Base-by-base conservation (phyloP, 2,113 vertebrate species). In the Meles meles region DNA sequence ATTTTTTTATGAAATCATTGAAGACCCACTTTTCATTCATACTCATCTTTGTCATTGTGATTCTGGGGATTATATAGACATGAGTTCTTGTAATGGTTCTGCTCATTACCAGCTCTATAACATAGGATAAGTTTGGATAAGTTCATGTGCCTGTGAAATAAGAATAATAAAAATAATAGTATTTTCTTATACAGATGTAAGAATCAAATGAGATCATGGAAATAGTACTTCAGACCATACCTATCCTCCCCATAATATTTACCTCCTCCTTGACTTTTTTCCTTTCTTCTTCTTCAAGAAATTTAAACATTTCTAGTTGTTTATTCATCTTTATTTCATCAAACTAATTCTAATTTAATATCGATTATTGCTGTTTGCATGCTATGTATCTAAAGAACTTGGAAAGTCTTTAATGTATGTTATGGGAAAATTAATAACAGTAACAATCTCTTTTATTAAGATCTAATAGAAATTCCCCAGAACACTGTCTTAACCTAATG, bases 221-320 rank as follows among this genome's bases (percentile, higher is more conserved):
- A 59, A 74, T 85, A 59, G 14, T 61, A 83, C 55, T 87, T 74
- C 13, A 63, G 3, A 42, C 2, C 5, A 39, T 5, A 34, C 0
- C 11, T n/a, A 57, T 2, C 18, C 2, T 49, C 1, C 37, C 6
- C 34, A 31, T 18, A 17, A 23, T 3, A 42, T 7, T 93, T 5
- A 39, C 0, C 1, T 81, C 1, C 3, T 86, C 17, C 25, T 71
- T 47, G 4, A 42, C 21, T 0, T 47, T 25, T 7, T 80, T 6
- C 25, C 1, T 67, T 81, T 79, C 23, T 72, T 82, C n/a, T 59
- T 83, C 42, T 69, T 93, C 5, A 84, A 84, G 37, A 59, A 69
- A 44, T 81, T 9, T n/a, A 39, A 94, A 59, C 4, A 76, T 76
- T 67, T 12, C 2, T 7, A 72, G 29, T 25, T 59, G 42, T 55